Percentiles rank a stretch among this genome's conserved stretches.
These are phyloP conservation scores for Alviniconcha strummeri DNA, from an alignment of 2,888 invertebrate species.

Conservation along the genomic window DNA sequence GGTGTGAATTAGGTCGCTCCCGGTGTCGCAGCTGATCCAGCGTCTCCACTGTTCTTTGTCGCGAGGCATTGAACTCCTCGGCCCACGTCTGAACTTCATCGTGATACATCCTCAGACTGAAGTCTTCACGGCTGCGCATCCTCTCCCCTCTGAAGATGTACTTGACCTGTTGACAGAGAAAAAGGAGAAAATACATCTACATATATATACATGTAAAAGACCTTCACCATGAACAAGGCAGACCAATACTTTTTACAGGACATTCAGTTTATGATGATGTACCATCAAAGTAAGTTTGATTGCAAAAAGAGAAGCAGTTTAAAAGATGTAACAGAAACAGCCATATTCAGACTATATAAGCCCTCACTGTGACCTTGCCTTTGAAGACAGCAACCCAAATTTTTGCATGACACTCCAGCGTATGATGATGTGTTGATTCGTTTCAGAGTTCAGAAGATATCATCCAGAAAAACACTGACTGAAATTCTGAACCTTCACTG, in stretches of 20 bases:
- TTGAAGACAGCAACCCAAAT: too few relatives aligned
- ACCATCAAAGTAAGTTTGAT: too few relatives aligned
- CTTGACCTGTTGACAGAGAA: constrained; percentile 45
- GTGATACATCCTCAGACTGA: constrained; percentile 69
- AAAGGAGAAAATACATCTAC: not conserved
- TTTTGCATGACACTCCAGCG: too few relatives aligned
- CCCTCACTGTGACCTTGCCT: too few relatives aligned
- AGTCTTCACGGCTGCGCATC: constrained; percentile 65
- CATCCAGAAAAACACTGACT: too few relatives aligned
- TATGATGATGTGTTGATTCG: too few relatives aligned
- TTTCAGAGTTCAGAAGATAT: too few relatives aligned
- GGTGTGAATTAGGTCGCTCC: constrained; percentile 40
- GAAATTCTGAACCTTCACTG: too few relatives aligned
- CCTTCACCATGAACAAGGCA: not conserved
- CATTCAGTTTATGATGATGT: not conserved
- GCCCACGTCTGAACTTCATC: constrained; percentile 67
- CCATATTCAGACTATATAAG: too few relatives aligned
- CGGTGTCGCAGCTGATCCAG: constrained; percentile 45
- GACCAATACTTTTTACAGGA: not conserved
- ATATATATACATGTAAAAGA: not conserved
- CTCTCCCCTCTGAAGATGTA: constrained; percentile 62
- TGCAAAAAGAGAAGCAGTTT: too few relatives aligned
- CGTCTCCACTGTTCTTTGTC: constrained; percentile 43
- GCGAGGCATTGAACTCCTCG: constrained; percentile 49
- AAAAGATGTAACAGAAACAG: too few relatives aligned